Evolutionary conservation across 2,113 vertebrate species (phyloP).

Genomic region (Poecile atricapillus): DNA sequence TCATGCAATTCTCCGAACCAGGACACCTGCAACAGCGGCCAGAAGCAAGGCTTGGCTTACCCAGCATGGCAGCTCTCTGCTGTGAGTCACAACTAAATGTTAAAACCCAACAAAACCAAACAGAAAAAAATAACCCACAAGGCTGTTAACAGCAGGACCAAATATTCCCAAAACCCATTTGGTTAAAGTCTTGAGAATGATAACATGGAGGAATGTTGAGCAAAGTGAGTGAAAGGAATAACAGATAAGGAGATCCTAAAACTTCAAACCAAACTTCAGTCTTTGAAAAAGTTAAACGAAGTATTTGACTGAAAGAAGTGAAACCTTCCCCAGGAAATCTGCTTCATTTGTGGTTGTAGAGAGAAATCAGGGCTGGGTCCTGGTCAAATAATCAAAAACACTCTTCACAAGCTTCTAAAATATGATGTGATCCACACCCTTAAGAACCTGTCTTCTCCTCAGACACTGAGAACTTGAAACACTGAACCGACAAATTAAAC

Average conservation of each 20-base stretch:
- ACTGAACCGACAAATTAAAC: not conserved
- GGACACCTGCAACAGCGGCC: not conserved
- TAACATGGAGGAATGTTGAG: not conserved
- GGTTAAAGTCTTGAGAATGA: not conserved
- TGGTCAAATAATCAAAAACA: not conserved
- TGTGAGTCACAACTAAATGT: not conserved
- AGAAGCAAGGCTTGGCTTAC: not conserved
- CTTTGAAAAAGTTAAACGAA: not conserved
- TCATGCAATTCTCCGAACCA: not conserved
- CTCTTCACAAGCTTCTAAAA: not conserved
- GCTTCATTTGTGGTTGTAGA: not conserved
- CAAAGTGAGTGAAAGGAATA: not conserved
- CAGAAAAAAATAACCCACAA: not conserved
- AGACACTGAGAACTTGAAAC: not conserved
- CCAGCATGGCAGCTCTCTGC: not conserved
- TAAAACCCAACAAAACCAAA: not conserved
- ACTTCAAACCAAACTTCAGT: not conserved
- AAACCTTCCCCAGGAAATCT: not conserved
- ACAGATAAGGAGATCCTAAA: not conserved
- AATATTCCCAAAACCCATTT: not conserved
- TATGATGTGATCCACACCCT: not conserved
- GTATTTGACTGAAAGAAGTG: not conserved
- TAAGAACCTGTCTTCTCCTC: not conserved
- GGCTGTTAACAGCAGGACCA: too few species aligned
- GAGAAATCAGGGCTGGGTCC: not conserved